These are phyloP conservation scores for Argyrosomus regius DNA, from an alignment of 2,797 vertebrate genomes.

Conservation along the genomic window DNA sequence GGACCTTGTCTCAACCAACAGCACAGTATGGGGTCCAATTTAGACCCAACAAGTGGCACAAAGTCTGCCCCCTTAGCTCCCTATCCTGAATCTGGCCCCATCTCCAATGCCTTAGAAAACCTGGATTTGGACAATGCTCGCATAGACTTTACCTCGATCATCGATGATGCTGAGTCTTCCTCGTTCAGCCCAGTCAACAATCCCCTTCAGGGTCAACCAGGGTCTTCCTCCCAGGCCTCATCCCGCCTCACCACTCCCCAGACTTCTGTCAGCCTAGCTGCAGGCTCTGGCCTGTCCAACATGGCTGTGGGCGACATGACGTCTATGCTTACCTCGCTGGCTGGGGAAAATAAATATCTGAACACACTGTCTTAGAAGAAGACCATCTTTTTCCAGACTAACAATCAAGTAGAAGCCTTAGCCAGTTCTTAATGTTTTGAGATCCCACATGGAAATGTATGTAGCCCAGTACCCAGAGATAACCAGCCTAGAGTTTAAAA, in stretches of 20 bases:
- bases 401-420: slow-evolving; percentile 50
- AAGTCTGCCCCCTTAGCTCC: slow-evolving; percentile 85
- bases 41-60: slow-evolving; percentile 75
- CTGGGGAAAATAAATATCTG: slow-evolving; percentile 97
- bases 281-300: slow-evolving; percentile 89
- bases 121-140: slow-evolving; percentile 97
- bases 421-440: slow-evolving; percentile 37
- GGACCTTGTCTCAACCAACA: slow-evolving; percentile 87
- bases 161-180: slow-evolving; percentile 91
- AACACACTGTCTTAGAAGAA: slow-evolving; percentile 85
- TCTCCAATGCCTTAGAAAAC: slow-evolving; percentile 93
- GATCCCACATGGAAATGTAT: slow-evolving; percentile 26
- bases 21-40: slow-evolving; percentile 78
- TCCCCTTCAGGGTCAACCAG: slow-evolving; percentile 73
- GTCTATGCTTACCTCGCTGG: slow-evolving; percentile 94
- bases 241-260: slow-evolving; percentile 88
- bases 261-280: slow-evolving; percentile 85
- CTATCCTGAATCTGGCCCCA: slow-evolving; percentile 88
- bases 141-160: slow-evolving; percentile 97
- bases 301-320: slow-evolving; percentile 99
- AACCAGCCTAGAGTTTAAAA: slow-evolving; percentile 28
- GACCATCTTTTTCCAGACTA: slow-evolving; percentile 19
- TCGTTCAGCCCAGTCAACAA: slow-evolving; percentile 84
- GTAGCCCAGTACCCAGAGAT: slow-evolving; percentile 7
- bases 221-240: slow-evolving; percentile 85